phyloP scores from a whole-genome alignment of 2,888 invertebrate species.

The Lasioglossum oenotherae region DNA sequence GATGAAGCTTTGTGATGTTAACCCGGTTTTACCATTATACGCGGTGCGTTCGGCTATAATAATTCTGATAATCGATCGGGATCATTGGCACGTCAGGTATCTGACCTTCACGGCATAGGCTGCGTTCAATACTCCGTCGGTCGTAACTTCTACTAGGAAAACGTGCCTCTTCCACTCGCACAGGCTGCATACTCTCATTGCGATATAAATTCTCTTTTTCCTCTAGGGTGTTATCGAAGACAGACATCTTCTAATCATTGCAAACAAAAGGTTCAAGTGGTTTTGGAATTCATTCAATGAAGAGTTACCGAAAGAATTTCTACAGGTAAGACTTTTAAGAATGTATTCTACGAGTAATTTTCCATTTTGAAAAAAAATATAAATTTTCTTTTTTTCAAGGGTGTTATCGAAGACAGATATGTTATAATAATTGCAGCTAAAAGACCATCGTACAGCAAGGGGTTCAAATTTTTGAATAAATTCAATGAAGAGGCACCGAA shows the following conservation, averaged over 20 bases:
- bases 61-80: background rate
- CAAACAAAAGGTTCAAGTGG: too few species aligned
- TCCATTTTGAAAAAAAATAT: background rate
- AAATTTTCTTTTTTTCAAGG: background rate
- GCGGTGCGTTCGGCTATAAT: slow-evolving; percentile 20
- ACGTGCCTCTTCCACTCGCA: background rate
- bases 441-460: background rate
- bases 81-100: slow-evolving; percentile 7
- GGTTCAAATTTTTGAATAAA: background rate
- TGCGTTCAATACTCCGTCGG: background rate
- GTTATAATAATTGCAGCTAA: background rate
- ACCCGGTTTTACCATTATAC: slow-evolving; percentile 16
- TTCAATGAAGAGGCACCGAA: background rate
- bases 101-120: background rate
- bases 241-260: too few species aligned
- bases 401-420: background rate
- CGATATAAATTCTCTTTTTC: too few species aligned
- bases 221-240: too few species aligned
- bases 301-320: too few species aligned
- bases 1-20: slow-evolving; percentile 19
- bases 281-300: too few species aligned
- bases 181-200: background rate
- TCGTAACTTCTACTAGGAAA: background rate
- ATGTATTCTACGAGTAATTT: background rate
- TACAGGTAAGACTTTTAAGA: too few species aligned